Conservation (phyloP, 2,113 vertebrate species). For the Platycercus adscitus region DNA sequence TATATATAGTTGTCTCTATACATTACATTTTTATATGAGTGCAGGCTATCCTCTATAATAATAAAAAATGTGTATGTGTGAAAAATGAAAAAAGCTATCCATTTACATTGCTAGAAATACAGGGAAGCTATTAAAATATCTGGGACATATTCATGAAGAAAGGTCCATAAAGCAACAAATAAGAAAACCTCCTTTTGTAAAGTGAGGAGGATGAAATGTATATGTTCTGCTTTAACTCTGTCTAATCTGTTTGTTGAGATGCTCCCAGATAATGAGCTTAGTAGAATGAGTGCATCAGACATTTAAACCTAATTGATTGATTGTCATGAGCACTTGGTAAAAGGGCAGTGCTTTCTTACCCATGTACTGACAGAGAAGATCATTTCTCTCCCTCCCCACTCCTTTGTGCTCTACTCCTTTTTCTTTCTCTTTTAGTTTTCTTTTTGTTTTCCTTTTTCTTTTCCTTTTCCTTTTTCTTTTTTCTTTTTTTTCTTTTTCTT, state of each 20-base stretch:
- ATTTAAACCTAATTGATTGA: background rate
- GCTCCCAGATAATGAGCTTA: background rate
- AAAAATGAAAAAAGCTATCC: background rate
- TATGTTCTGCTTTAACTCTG: background rate
- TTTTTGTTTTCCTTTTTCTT: no score
- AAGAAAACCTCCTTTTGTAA: background rate
- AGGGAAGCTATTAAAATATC: background rate
- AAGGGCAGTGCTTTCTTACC: background rate
- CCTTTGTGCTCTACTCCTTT: background rate
- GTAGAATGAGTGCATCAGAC: background rate
- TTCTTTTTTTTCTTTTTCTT: no score
- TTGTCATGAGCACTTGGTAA: background rate
- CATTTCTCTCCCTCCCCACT: background rate
- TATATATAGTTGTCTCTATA: background rate
- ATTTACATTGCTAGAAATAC: background rate
- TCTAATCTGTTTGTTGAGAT: background rate
- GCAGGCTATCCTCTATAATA: background rate
- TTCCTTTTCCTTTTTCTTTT: no score
- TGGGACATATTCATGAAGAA: background rate
- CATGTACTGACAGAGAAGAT: background rate
- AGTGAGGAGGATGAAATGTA: background rate
- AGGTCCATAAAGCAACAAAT: background rate
- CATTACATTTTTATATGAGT: background rate
- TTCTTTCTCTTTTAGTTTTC: background rate
- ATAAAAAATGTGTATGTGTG: background rate